phyloP scores from a whole-genome alignment of 53 echinoderm and acorn worm species.

The Paelopatides confundens region DNA sequence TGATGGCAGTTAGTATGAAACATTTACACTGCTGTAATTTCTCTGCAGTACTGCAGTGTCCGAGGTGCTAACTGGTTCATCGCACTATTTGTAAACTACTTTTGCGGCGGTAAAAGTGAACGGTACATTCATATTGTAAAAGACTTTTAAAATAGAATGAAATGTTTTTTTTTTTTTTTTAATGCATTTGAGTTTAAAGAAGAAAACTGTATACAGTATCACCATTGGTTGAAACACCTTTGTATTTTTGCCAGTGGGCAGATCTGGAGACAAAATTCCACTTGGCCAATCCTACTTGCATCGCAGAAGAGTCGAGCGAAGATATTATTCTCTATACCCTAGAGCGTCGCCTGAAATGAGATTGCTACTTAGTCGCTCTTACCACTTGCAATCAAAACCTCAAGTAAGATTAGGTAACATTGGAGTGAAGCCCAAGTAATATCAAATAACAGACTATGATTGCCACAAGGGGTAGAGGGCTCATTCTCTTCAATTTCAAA shows the following conservation, averaged over 20 bases:
- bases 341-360: conserved; percentile 15
- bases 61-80: background rate
- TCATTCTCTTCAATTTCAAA: background rate
- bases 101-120: background rate
- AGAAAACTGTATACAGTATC: background rate
- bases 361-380: conserved; percentile 43
- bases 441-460: conserved; percentile 25
- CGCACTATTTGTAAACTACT: background rate
- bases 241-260: background rate
- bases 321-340: conserved; percentile 1
- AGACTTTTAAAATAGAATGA: background rate
- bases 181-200: background rate
- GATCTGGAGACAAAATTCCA: conserved; percentile 15
- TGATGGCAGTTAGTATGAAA: background rate
- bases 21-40: background rate
- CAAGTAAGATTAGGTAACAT: conserved; percentile 26
- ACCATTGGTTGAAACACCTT: conserved; percentile 19
- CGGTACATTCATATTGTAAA: background rate
- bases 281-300: background rate
- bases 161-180: background rate
- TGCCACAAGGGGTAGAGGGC: background rate
- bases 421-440: conserved; percentile 30
- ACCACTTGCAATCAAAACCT: conserved; percentile 24
- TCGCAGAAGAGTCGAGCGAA: background rate
- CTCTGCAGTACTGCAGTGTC: background rate